These are phyloP conservation scores for Torymus aiolomorphi DNA, from an alignment of 2,888 invertebrate genomes.

Conservation along the genomic window DNA sequence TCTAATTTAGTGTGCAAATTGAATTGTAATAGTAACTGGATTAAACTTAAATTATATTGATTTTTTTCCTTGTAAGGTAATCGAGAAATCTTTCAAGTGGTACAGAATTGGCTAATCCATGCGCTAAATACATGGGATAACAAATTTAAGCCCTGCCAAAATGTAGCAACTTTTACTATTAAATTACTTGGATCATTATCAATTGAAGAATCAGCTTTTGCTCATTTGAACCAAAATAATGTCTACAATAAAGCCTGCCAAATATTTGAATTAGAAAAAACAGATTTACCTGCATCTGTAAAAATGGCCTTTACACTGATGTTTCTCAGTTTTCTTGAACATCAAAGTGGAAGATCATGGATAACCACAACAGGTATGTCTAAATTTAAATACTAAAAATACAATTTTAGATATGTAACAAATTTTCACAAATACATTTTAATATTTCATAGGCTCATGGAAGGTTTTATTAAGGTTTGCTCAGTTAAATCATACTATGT, in stretches of 20 bases:
- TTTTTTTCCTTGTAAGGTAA: conserved; percentile 59
- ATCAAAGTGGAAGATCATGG: conserved; percentile 82
- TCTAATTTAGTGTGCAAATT: neutral
- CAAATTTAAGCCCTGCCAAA: conserved; percentile 72
- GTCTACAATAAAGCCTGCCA: conserved; percentile 72
- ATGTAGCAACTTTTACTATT: conserved; percentile 80
- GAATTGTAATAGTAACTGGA: conserved; percentile 1
- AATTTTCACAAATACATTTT: neutral
- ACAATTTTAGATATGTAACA: neutral
- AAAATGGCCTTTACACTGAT: conserved; percentile 83
- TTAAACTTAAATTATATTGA: neutral
- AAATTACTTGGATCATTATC: conserved; percentile 81
- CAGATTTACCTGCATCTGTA: conserved; percentile 79
- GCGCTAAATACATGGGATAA: conserved; percentile 68
- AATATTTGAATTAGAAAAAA: conserved; percentile 68
- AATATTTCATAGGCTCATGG: conserved; percentile 79
- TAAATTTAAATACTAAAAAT: neutral
- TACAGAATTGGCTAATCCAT: conserved; percentile 67
- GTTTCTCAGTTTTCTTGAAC: conserved; percentile 79
- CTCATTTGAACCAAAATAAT: conserved; percentile 76
- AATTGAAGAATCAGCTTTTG: conserved; percentile 79
- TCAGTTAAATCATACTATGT: conserved; percentile 83
- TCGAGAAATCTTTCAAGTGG: conserved; percentile 58
- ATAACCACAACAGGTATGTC: conserved; percentile 73
- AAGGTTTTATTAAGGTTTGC: conserved; percentile 80